Base-by-base conservation (phyloP, 2,888 invertebrate genomes). In the Ophraella communa region DNA sequence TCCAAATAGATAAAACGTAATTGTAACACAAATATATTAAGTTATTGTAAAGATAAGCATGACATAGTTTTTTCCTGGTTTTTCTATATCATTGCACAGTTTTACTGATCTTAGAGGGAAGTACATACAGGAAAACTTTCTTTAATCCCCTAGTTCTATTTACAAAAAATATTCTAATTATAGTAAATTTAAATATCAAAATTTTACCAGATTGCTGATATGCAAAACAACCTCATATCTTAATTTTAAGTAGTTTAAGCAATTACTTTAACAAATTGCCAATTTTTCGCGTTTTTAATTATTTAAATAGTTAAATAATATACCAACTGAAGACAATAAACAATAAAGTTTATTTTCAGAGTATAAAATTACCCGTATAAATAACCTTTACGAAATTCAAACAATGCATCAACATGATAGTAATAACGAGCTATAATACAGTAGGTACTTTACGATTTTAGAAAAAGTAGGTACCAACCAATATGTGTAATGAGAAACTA, bases 361-460 rank as follows among this genome's bases (percentile, higher is more conserved):
- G 27, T 49, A 49, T 24, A 11, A 49, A 49, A 45, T 45, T 39
- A 39, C 39, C 39, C 17, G 45, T n/a, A 45, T 21, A 45, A 45
- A 49, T 24, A 49, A 49, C 23, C 24, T 24, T 49, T 49, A n/a
- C 11, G 49, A 17, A 49, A 49, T 27, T 8, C 24, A 27, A 49
- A 49, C 49, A 49, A 49, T 49, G 49, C 49, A 17, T 49, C 17
- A 49, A 45, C 17, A 21, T 17, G 21, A 24, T 14, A n/a, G n/a
- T n/a, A 49, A 49, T 49, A 27, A 49, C 27, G 5, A 24, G 14
- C n/a, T n/a, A n/a, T 49, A 17, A 24, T 14, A 49, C 7, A 5
- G 39, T 39, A 17, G 17, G 14, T 17, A 39, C 39, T 39, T 39
- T 14, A 39, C 39, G 14, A 39, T 17, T 39, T 39, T 14, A 39